Conservation (phyloP, 2,888 invertebrate species). For the Eurois occulta region DNA sequence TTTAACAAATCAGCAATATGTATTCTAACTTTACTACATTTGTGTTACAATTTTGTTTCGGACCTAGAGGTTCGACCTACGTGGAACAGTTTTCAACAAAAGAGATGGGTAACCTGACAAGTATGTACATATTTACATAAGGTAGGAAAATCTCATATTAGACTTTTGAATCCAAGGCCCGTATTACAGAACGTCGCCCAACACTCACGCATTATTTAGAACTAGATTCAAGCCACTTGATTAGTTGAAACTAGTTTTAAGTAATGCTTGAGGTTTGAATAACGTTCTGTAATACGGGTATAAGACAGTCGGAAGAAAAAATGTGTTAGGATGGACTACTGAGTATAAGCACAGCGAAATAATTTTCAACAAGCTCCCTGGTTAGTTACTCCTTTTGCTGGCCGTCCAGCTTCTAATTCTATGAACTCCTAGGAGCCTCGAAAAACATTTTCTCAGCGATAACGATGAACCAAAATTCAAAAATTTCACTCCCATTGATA, state of each 20-base stretch:
- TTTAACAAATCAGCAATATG: conserved; percentile 50
- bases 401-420: not conserved
- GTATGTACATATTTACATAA: not conserved
- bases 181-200: no score
- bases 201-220: no score
- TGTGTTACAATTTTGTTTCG: conserved; percentile 14
- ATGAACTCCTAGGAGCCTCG: not conserved
- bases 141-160: not conserved
- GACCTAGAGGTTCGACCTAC: conserved; percentile 3
- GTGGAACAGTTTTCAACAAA: not conserved
- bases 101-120: not conserved
- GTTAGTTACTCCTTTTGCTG: not conserved
- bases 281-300: no score
- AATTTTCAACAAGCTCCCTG: not conserved
- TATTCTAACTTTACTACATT: conserved; percentile 43
- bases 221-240: no score
- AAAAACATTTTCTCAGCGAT: not conserved
- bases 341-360: not conserved
- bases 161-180: no score
- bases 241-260: no score
- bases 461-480: not conserved
- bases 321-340: not conserved
- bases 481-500: not conserved
- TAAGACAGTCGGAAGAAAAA: not conserved
- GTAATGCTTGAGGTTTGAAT: no score